Conservation (phyloP, 2,113 vertebrate species). For the Plotosus lineatus region DNA sequence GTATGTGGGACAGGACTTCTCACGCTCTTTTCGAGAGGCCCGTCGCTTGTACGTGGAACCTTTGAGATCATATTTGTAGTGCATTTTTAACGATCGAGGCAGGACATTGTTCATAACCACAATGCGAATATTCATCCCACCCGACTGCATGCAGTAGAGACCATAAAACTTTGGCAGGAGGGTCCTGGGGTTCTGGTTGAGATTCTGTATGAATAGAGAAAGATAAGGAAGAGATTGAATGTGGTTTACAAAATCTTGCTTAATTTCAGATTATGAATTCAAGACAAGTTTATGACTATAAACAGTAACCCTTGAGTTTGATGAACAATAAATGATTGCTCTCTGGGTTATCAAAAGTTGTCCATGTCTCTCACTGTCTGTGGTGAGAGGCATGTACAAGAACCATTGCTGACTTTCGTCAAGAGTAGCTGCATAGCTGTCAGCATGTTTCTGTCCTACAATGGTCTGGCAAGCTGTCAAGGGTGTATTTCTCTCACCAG, state of each 20-base stretch:
- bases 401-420: too few relatives aligned
- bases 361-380: too few relatives aligned
- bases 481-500: too few relatives aligned
- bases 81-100: slow-evolving; percentile 74
- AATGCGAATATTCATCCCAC: slow-evolving; percentile 76
- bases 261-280: neutral
- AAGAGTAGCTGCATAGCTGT: too few relatives aligned
- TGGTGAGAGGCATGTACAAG: too few relatives aligned
- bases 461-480: too few relatives aligned
- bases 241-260: neutral
- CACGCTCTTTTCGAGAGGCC: slow-evolving; percentile 74
- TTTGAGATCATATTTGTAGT: slow-evolving; percentile 78
- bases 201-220: slow-evolving; percentile 62
- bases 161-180: slow-evolving; percentile 78
- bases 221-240: neutral
- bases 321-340: too few relatives aligned
- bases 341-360: too few relatives aligned
- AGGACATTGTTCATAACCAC: slow-evolving; percentile 80
- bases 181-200: slow-evolving; percentile 77
- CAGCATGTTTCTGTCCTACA: too few relatives aligned
- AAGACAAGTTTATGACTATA: neutral
- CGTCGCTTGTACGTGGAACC: slow-evolving; percentile 77
- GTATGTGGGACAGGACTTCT: slow-evolving; percentile 71
- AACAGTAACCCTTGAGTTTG: neutral
- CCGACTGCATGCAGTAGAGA: slow-evolving; percentile 76